A percentile compares a stretch with the other conserved stretches of the same genome.
phyloP scores from a whole-genome alignment of 2,113 vertebrate species.

The Ceratotherium simum region DNA sequence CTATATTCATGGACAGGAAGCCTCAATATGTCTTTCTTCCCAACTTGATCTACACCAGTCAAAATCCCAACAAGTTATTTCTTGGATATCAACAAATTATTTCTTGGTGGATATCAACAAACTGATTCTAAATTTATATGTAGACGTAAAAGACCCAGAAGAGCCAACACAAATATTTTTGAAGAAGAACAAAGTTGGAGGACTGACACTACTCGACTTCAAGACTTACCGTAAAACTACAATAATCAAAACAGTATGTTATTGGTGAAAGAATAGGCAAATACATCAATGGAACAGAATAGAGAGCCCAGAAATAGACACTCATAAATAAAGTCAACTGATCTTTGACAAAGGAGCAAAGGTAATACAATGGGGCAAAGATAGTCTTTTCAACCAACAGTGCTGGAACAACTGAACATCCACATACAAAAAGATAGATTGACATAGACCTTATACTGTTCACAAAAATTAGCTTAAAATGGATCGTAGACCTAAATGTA shows the following conservation, averaged over 20 bases:
- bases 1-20: neutral
- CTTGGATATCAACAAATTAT: neutral
- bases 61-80: neutral
- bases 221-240: neutral
- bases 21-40: neutral
- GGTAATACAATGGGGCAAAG: neutral
- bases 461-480: neutral
- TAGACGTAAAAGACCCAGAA: neutral
- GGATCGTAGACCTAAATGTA: neutral
- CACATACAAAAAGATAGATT: neutral
- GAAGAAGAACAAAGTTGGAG: neutral
- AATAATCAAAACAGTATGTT: neutral
- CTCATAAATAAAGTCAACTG: neutral
- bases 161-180: neutral
- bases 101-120: neutral
- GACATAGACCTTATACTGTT: neutral
- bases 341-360: neutral
- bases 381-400: neutral
- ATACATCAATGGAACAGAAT: neutral
- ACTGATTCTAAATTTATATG: neutral
- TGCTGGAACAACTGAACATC: neutral
- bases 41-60: neutral
- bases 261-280: neutral
- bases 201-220: neutral
- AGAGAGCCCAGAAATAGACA: neutral